These are phyloP conservation scores for Lipotes vexillifer DNA, from an alignment of 2,113 vertebrate species.

Conservation along the genomic window DNA sequence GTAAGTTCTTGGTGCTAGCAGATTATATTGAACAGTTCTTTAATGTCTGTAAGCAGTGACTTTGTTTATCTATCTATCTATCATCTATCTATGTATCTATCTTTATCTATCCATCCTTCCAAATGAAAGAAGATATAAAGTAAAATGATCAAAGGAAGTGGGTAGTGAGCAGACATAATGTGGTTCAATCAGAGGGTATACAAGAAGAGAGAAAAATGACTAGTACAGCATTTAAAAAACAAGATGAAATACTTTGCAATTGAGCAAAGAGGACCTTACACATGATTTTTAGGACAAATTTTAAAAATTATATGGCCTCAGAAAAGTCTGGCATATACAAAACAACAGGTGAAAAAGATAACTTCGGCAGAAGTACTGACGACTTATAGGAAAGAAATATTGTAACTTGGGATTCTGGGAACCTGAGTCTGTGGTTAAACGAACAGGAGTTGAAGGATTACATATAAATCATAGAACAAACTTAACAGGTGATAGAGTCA, in stretches of 20 bases:
- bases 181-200: not conserved
- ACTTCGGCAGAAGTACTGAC: constrained; percentile 4
- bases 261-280: not conserved
- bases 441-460: not conserved
- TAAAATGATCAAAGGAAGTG: not conserved
- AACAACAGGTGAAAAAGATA: not conserved
- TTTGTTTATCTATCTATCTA: not conserved
- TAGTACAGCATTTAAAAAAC: not conserved
- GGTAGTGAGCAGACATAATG: not conserved
- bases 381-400: not conserved
- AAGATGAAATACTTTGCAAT: not conserved
- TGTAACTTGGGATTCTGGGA: not conserved
- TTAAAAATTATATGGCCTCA: not conserved
- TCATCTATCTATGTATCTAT: not conserved
- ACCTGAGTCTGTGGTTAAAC: not conserved
- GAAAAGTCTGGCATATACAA: not conserved
- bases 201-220: not conserved
- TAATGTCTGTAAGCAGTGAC: not conserved
- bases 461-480: not conserved
- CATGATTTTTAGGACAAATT: not conserved
- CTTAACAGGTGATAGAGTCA: not conserved
- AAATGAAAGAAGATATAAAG: not conserved
- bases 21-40: not conserved
- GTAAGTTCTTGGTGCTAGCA: not conserved
- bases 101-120: not conserved